Percentiles rank a stretch among this genome's conserved stretches.
phyloP scores from a whole-genome alignment of 2,888 invertebrate species.

The Nemurella pictetii region DNA sequence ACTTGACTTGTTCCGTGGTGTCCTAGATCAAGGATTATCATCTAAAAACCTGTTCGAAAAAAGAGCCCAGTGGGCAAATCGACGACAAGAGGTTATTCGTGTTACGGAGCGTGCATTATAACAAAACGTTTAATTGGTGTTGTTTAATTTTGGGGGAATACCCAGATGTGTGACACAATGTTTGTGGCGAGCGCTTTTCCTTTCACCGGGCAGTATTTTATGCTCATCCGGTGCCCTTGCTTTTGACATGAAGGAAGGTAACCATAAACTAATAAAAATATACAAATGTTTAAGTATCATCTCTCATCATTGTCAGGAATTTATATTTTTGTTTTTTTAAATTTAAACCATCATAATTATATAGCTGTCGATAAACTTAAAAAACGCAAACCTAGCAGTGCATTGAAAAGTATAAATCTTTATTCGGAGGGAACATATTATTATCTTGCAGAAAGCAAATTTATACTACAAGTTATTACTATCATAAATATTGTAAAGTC shows the following conservation, averaged over 20 bases:
- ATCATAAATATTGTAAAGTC: no score
- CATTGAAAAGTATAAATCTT: no score
- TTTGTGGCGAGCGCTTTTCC: no score
- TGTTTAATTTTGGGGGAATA: not conserved
- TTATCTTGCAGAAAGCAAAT: no score
- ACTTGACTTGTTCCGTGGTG: not conserved
- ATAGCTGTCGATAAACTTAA: not conserved
- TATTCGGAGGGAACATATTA: no score
- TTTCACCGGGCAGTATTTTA: not conserved
- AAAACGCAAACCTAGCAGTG: no score
- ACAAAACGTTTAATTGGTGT: not conserved
- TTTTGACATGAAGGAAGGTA: no score
- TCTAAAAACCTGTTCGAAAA: not conserved
- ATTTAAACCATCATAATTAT: not conserved
- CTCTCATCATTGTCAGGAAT: not conserved
- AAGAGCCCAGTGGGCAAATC: not conserved
- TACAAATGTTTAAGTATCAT: no score
- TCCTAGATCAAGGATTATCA: not conserved
- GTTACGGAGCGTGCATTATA: not conserved
- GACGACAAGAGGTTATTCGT: not conserved
- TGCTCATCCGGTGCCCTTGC: not conserved
- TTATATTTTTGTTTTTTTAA: no score
- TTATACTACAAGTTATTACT: no score
- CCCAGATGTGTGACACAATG: not conserved
- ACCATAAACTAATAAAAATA: no score